phyloP scores from a whole-genome alignment of 2,888 invertebrate genomes.

The Conomelus anceps region DNA sequence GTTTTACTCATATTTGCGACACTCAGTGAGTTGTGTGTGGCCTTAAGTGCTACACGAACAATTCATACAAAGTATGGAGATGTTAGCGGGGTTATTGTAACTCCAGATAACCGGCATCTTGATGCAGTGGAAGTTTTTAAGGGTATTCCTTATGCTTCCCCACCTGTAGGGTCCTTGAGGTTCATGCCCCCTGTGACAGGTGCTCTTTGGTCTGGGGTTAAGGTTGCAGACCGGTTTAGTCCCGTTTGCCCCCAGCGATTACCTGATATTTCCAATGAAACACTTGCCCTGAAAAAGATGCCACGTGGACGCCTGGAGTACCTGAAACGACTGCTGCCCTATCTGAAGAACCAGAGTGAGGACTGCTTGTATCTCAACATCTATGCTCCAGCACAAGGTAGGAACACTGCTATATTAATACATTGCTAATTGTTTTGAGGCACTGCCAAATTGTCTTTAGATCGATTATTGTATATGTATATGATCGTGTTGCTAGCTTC shows the following conservation, averaged over 20 bases:
- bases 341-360: conserved; percentile 87
- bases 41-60: conserved; percentile 63
- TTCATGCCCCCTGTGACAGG: conserved; percentile 96
- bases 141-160: conserved; percentile 91
- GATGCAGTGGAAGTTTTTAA: conserved; percentile 89
- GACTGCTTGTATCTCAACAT: conserved; percentile 96
- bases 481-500: too few species aligned
- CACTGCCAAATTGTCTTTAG: too few species aligned
- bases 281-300: conserved; percentile 74
- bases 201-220: conserved; percentile 84
- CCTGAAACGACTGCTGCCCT: conserved; percentile 77
- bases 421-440: background rate
- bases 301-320: conserved; percentile 84
- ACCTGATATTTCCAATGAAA: conserved; percentile 75
- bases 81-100: conserved; percentile 76
- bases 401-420: conserved; percentile 38
- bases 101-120: conserved; percentile 69
- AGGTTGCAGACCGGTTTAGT: conserved; percentile 77
- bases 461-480: too few species aligned
- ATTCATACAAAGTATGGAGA: conserved; percentile 85
- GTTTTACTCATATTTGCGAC: conserved; percentile 29
- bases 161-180: conserved; percentile 78
- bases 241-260: conserved; percentile 90
- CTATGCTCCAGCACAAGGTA: conserved; percentile 93
- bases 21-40: conserved; percentile 31